A percentile compares a stretch with the other conserved stretches of the same genome.
Conservation (phyloP, 2,797 vertebrate species). For the Sebastolobus alascanus region DNA sequence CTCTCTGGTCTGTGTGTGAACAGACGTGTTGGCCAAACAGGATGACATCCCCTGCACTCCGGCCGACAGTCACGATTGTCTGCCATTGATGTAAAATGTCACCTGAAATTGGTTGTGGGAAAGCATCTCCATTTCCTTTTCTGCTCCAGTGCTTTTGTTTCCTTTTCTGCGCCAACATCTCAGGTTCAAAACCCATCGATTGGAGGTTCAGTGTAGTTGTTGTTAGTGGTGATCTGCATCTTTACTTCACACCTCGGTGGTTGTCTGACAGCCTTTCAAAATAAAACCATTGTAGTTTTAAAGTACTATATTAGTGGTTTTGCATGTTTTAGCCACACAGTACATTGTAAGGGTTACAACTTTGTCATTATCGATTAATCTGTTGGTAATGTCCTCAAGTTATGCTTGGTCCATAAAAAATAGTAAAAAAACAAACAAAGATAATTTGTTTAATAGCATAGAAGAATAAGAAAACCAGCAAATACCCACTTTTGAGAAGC, state of each 20-base stretch:
- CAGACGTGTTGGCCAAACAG: conserved; percentile 49
- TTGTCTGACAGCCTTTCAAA: neutral
- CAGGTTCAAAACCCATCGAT: conserved; percentile 32
- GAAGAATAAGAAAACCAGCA: neutral
- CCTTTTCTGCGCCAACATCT: conserved; percentile 28
- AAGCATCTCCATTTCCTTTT: conserved; percentile 61
- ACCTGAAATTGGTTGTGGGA: conserved; percentile 74
- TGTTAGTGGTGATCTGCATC: conserved; percentile 9
- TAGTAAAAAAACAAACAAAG: neutral
- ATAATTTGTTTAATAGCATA: neutral
- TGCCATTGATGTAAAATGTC: conserved; percentile 77
- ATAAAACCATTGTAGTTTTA: neutral
- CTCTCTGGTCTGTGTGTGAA: conserved; percentile 43
- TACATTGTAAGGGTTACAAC: neutral
- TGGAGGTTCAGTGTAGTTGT: neutral
- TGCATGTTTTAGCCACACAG: neutral
- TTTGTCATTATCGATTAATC: neutral
- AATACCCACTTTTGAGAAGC: neutral
- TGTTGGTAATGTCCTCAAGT: neutral
- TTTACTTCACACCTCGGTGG: neutral
- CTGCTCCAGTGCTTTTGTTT: conserved; percentile 59
- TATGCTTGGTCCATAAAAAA: neutral
- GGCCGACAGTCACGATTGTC: conserved; percentile 57
- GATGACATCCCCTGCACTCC: conserved; percentile 59
- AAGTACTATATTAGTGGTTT: neutral